These are phyloP conservation scores for Harpagifer antarcticus DNA, from an alignment of 2,797 vertebrate species.

Conservation along the genomic window DNA sequence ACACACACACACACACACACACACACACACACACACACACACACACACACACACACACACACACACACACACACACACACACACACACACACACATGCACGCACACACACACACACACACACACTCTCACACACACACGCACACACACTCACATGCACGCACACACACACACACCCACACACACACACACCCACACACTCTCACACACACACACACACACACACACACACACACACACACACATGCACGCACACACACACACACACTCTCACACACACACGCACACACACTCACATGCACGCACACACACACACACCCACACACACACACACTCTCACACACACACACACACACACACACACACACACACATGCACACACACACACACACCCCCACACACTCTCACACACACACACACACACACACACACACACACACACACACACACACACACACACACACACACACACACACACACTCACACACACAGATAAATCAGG, in stretches of 20 bases:
- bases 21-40: conserved; percentile 11
- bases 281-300: conserved; percentile 15
- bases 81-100: conserved; percentile 9
- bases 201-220: conserved; percentile 5
- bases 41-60: conserved; percentile 7
- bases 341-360: conserved; percentile 9
- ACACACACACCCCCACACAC: conserved; percentile 11
- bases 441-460: conserved; percentile 7
- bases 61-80: conserved; percentile 9
- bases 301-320: background rate
- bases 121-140: conserved; percentile 4
- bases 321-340: conserved; percentile 15
- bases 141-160: conserved; percentile 14
- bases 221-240: conserved; percentile 8
- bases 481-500: conserved; percentile 3
- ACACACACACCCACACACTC: conserved; percentile 13
- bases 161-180: conserved; percentile 4
- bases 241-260: conserved; percentile 17
- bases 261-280: background rate
- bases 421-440: conserved; percentile 8
- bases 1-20: conserved; percentile 3
- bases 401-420: conserved; percentile 20
- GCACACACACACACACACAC: conserved; percentile 16
- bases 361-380: conserved; percentile 6
- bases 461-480: conserved; percentile 13